Conservation (phyloP, 2,113 vertebrate genomes). For the Halichoerus grypus region DNA sequence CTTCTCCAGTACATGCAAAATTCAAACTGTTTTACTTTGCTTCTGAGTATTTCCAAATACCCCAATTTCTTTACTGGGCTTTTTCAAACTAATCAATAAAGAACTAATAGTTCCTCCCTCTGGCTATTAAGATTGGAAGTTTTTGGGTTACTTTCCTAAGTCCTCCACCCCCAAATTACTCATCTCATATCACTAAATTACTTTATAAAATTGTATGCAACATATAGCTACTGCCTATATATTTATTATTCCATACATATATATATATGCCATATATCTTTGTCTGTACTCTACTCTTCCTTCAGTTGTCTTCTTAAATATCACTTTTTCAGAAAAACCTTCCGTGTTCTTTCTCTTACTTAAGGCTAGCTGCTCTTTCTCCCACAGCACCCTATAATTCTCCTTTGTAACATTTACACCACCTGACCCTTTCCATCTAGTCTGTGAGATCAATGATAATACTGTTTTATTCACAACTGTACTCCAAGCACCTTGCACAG, state of each 20-base stretch:
- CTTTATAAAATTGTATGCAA: background rate
- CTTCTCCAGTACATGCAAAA: background rate
- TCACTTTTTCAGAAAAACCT: background rate
- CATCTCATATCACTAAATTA: background rate
- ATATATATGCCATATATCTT: background rate
- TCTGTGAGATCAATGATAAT: background rate
- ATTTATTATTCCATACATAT: background rate
- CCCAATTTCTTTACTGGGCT: slow-evolving; percentile 34
- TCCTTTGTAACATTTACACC: background rate
- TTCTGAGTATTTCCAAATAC: slow-evolving; percentile 22
- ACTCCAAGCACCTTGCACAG: slow-evolving; percentile 31
- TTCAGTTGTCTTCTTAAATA: slow-evolving; percentile 30
- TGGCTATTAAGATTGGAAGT: background rate
- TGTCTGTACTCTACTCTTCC: background rate
- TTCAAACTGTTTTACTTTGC: slow-evolving; percentile 5
- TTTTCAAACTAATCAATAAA: background rate
- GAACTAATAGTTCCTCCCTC: slow-evolving; percentile 9
- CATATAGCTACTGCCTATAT: background rate
- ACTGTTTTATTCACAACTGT: slow-evolving; percentile 52
- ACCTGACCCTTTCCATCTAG: background rate
- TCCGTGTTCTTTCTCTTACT: background rate
- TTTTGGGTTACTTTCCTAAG: slow-evolving; percentile 5
- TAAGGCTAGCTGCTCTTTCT: background rate
- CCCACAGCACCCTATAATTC: background rate
- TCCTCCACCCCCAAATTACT: background rate